These are phyloP conservation scores for Bettongia penicillata DNA, from an alignment of 2,113 vertebrate genomes.

Conservation along the genomic window DNA sequence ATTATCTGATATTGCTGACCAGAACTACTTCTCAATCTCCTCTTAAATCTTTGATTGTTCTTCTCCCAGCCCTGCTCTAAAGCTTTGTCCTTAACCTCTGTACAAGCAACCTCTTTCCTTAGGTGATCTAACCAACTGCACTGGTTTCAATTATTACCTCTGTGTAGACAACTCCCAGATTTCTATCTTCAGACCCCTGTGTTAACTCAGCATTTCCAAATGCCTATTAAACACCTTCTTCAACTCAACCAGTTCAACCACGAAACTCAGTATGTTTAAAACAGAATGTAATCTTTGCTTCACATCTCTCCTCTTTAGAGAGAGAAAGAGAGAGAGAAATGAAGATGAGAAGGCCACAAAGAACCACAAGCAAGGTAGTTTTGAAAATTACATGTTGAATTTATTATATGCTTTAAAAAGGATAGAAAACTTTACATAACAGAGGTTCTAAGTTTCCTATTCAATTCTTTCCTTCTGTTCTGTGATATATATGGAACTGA, in stretches of 20 bases:
- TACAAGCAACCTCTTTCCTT: neutral
- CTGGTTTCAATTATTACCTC: too few species aligned
- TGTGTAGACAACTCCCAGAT: too few species aligned
- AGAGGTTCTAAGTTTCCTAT: neutral
- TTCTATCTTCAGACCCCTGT: neutral
- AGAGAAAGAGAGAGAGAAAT: too few species aligned
- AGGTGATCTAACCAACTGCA: neutral
- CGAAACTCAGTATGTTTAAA: neutral
- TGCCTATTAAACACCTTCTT: neutral
- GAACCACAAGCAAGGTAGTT: neutral
- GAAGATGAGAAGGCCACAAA: neutral
- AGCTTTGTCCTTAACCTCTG: neutral
- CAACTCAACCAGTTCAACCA: neutral
- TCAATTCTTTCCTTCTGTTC: neutral
- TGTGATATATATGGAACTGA: neutral
- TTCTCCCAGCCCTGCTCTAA: neutral
- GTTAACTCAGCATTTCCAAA: neutral
- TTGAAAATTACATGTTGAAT: neutral
- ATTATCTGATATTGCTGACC: neutral
- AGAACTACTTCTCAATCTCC: neutral
- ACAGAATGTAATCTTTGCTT: neutral
- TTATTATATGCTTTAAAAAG: neutral
- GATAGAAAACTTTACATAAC: neutral
- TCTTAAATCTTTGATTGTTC: neutral
- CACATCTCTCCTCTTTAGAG: neutral